A percentile compares a stretch with the other conserved stretches of the same genome.
phyloP scores from a whole-genome alignment of 2,888 invertebrate species.

The Melieria omissa region DNA sequence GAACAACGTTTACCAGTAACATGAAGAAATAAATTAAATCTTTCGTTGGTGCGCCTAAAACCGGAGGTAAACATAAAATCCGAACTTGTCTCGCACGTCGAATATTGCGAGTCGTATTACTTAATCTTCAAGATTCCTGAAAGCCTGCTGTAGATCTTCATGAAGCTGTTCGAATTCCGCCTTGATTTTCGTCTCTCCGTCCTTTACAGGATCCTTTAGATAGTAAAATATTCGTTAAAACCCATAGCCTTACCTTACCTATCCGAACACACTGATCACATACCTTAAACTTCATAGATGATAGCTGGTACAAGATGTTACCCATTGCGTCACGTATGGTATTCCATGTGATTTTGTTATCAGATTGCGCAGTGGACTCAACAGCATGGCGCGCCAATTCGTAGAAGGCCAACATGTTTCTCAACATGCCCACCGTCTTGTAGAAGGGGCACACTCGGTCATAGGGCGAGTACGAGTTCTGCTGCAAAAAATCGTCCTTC shows the following conservation, averaged over 20 bases:
- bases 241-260: too few species aligned
- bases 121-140: constrained; percentile 98
- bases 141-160: constrained; percentile 97
- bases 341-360: constrained; percentile 98
- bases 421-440: constrained; percentile 98
- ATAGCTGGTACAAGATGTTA: constrained; percentile 92
- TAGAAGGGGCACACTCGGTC: constrained; percentile 99
- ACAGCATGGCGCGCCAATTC: constrained; percentile 96
- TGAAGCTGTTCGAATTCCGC: constrained; percentile 96
- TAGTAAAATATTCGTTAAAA: too few species aligned
- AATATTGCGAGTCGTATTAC: constrained; percentile 22
- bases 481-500: constrained; percentile 98
- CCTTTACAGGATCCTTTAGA: constrained; percentile 92
- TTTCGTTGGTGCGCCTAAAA: constrained; percentile 22
- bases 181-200: constrained; percentile 97
- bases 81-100: constrained; percentile 13
- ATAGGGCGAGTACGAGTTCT: constrained; percentile 95
- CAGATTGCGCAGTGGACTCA: constrained; percentile 94
- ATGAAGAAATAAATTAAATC: constrained; percentile 18
- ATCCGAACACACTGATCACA: too few species aligned
- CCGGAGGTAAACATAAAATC: constrained; percentile 14
- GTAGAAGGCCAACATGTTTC: constrained; percentile 97
- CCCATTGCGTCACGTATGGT: constrained; percentile 95
- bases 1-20: constrained; percentile 15
- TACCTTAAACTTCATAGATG: constrained; percentile 99